Base-by-base conservation (phyloP, 2,888 invertebrate species). In the Melanophora roralis region DNA sequence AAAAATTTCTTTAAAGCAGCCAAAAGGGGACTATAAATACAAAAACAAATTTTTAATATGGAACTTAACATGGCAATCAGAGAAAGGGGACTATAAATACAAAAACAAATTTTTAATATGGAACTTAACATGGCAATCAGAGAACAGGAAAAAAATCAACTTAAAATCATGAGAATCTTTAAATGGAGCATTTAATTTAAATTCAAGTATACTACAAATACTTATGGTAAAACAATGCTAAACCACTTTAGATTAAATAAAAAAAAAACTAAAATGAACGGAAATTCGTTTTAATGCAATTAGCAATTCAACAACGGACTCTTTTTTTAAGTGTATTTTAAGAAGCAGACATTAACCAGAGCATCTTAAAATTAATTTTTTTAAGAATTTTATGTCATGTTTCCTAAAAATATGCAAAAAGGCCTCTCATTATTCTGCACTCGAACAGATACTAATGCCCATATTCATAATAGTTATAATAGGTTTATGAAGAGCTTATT, bases 251-350 rank as follows among this genome's bases (percentile, higher is more conserved):
- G 45, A 55, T 21, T 36, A 8, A 36, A 36, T 43, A 45, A 14
- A 23, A 23, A 47, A 49, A 69, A 5, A 9, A 51, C 23, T 38
- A 57, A 4, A n/a, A 60, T 11, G 16, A 59, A 53, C 67, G 67
- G 75, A 75, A 60, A 53, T 68, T 51, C 36, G 21, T 75, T 27
- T 75, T 59, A 68, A 68, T 62, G 9, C 45, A 47, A 34, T 43
- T 47, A 19, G 38, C n/a, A 27, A 49, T 21, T 11, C 14, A n/a
- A 34, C 0, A 21, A 47, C 16, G 32, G 40, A 47, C 40, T 40
- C 47, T 40, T 36, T 62, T 3, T 53, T 72, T 34, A 53, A 51
- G 38, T 34, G 57, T 2, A 40, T 19, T 40, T 27, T 65, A 5
- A 27, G 6, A 6, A 27, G 27, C 27, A 27, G 27, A 27, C 27